Base-by-base conservation (phyloP, 2,888 invertebrate genomes). In the Gerris lacustris region DNA sequence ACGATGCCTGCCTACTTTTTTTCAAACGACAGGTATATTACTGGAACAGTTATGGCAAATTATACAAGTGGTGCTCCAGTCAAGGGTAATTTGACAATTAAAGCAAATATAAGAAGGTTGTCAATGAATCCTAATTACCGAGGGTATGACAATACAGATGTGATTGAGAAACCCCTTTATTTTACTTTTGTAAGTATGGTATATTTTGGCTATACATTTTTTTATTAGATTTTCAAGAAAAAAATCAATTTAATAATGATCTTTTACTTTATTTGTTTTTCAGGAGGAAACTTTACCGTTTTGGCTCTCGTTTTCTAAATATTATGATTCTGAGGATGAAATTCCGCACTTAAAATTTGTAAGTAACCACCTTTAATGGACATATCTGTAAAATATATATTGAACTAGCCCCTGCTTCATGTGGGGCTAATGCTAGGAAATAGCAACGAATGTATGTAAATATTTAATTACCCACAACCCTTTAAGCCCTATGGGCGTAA, bases 1-100 rank as follows among this genome's bases (percentile, higher is more conserved):
- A 95, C 94, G 0, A 94, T 96, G 90, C 93, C 96, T 0, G 91
- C 95, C 0, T 95, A 94, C 80, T 92, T 96, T 82, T 91, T 95
- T 80, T 91, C 91, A 77, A 90, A 90, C 43, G 94, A 94, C 77
- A 86, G 84, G 9, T 94, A 83, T 78, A 88, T 97, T 78, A 86
- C 88, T 78, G 97, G 96, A 0, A 86, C 88, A 0, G 86, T 97
- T 4, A 90, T 92, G 87, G 96, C 96, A 0, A 97, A 97, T 86
- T 96, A 95, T 79, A 96, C 96, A 0, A 94, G 93, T 72, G 96
- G 96, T 1, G 91, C 90, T 44, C 94, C 96, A 0, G 94, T 95
- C 0, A 83, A 83, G 55, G 96, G 96, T 7, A 96, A 96, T 82
- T 84, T 95, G 31, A 94, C 95, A 0, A 82, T 96, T 1, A 88